phyloP scores from a whole-genome alignment of 1,140 invertebrate genomes.

The Temnothorax longispinosus region DNA sequence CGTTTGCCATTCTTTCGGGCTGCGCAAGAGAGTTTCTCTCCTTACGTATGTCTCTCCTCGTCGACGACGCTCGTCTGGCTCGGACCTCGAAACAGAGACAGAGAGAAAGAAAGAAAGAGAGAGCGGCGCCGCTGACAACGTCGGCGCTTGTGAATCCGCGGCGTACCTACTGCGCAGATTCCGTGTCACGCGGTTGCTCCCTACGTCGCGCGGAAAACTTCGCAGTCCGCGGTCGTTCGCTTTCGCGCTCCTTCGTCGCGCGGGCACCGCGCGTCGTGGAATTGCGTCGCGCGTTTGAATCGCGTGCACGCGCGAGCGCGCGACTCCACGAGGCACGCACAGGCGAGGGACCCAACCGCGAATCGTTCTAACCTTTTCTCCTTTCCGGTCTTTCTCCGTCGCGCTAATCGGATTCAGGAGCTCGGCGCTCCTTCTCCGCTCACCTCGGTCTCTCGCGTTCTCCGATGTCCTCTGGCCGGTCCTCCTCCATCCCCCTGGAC shows the following conservation, averaged over 20 bases:
- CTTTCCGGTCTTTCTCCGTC: neutral
- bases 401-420: neutral
- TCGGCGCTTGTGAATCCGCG: conserved; percentile 54
- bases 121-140: neutral
- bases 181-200: conserved; percentile 70
- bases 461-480: neutral
- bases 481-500: neutral
- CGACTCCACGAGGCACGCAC: too few relatives aligned
- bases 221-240: conserved; percentile 46
- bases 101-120: neutral
- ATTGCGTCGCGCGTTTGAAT: conserved; percentile 30
- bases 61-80: conserved; percentile 21
- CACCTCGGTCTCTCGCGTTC: neutral
- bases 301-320: neutral
- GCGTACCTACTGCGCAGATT: conserved; percentile 73
- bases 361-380: conserved; percentile 10
- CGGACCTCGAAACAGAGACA: neutral
- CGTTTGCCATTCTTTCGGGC: conserved; percentile 3
- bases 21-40: neutral
- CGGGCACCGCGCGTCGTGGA: conserved; percentile 34
- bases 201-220: conserved; percentile 65
- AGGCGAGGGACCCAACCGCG: neutral
- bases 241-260: conserved; percentile 32
- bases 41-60: neutral
- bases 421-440: neutral